Base-by-base conservation (phyloP, 1,140 invertebrate genomes). In the Anastrepha obliqua region DNA sequence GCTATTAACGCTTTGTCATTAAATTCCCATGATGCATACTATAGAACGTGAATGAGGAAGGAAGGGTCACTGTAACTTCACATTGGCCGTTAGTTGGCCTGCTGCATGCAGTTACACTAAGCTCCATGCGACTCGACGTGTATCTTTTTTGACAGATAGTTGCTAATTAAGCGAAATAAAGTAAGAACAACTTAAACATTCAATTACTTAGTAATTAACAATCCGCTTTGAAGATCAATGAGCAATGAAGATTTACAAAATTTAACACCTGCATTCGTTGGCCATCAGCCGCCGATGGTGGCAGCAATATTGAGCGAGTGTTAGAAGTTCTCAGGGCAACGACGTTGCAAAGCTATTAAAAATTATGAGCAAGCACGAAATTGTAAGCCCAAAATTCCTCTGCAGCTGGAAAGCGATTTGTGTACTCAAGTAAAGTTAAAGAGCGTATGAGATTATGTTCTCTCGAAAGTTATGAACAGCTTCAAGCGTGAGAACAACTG, bases 1-100 rank as follows among this genome's bases (percentile, higher is more conserved):
- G n/a, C 74, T n/a, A 81, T 81, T 81, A 81, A 29, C 74, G 74
- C 74, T 51, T 55, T 51, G 47, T 81, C 74, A 81, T 81, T 81
- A 9, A 81, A 81, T 81, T 81, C 74, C n/a, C 74, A 81, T 55
- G 74, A 81, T 20, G 74, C 74, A 39, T n/a, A n/a, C n/a, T n/a
- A n/a, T 20, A 67, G 64, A 29, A 67, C 5, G 64, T 67, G 7
- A 29, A 20, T 67, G 64, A 20, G 15, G 42, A 74, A 74, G 13
- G 42, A 74, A 74, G 13, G 42, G 67, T 47, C 67, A 3, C 39
- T 55, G 5, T 47, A 47, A 7, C 67, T 15, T 5, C 65, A 20
- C 20, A 11, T 20, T 67, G 65, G 20, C 62, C 29, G 29, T 29
- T 29, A 29, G 29, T 29, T 29, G 29, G 39, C 64, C 11, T 39